These are phyloP conservation scores for Passer domesticus DNA, from an alignment of 2,113 vertebrate species.

Conservation along the genomic window DNA sequence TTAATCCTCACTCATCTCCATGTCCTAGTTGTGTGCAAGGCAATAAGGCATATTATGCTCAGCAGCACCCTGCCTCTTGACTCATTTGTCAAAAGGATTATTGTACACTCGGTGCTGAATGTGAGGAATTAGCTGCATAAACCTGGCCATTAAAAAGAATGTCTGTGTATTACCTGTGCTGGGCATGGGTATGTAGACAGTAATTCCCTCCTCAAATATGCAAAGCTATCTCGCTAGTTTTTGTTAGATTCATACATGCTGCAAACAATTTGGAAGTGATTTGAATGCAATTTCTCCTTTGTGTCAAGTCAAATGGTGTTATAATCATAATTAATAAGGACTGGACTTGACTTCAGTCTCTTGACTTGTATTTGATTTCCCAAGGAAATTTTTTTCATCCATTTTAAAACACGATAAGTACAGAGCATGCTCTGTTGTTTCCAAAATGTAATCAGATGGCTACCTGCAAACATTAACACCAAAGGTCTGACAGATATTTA, in stretches of 20 bases:
- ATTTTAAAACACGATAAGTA: neutral
- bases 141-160: neutral
- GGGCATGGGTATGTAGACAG: neutral
- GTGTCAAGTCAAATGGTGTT: neutral
- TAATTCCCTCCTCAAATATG: neutral
- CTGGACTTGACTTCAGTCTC: neutral
- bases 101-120: neutral
- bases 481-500: neutral
- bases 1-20: slow-evolving; percentile 59
- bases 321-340: neutral
- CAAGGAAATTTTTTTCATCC: neutral
- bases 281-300: neutral
- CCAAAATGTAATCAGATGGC: neutral
- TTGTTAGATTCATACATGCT: neutral
- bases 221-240: neutral
- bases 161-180: slow-evolving; percentile 5
- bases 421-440: neutral
- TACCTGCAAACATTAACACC: neutral
- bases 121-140: slow-evolving; percentile 44
- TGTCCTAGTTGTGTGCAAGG: slow-evolving; percentile 33
- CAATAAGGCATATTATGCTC: slow-evolving; percentile 55
- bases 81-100: slow-evolving; percentile 57
- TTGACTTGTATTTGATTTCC: neutral
- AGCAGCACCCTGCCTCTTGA: slow-evolving; percentile 47
- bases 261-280: neutral